Evolutionary conservation across 2,797 vertebrate species (phyloP), one percentile per base, ranked within the genome.

Genomic region (Antrozous pallidus): DNA sequence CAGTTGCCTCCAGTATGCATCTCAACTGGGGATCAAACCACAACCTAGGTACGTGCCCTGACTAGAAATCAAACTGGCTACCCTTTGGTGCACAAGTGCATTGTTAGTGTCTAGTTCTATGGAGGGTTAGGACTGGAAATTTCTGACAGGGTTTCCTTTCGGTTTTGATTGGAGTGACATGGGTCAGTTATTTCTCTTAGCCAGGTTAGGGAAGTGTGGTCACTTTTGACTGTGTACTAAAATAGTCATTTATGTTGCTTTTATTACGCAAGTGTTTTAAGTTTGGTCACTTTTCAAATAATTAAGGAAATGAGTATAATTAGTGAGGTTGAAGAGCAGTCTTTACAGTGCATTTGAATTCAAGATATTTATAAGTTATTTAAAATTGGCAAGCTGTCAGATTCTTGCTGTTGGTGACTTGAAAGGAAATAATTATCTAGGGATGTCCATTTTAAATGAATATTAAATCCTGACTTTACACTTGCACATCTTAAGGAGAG

Each of bases 351-450:
- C 54, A 70, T 63, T 88, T 78, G 61, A 45, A 69, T 92, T 82
- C 42, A 61, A 58, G n/a, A 24, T 73, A n/a, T n/a, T n/a, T n/a
- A 38, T 49, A 77, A 74, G 12, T 90, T 86, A 61, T 77, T 93
- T 67, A 71, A 94, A 93, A 42, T 67, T 45, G 88, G 61, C 26
- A 92, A 67, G 38, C 83, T 95, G n/a, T 92, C 65, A 67, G 3
- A 63, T 84, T 88, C 81, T 92, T 90, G 42, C 58, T 88, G 65
- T 83, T 97, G 73, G 33, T 80, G 5, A 93, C 91, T 74, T 96
- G 54, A 73, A 84, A 82, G 56, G 42, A 92, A 95, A 77, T 90
- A 90, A 91, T 90, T 87, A 90, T 75, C 65, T 51, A 82, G 42
- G 38, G 12, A 69, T 86, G 10, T 67, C 78, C n/a, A 49, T 88